A percentile compares a stretch with the other conserved stretches of the same genome.
These are phyloP conservation scores for Bombus haemorrhoidalis DNA, from an alignment of 1,140 invertebrate genomes.

Conservation along the genomic window DNA sequence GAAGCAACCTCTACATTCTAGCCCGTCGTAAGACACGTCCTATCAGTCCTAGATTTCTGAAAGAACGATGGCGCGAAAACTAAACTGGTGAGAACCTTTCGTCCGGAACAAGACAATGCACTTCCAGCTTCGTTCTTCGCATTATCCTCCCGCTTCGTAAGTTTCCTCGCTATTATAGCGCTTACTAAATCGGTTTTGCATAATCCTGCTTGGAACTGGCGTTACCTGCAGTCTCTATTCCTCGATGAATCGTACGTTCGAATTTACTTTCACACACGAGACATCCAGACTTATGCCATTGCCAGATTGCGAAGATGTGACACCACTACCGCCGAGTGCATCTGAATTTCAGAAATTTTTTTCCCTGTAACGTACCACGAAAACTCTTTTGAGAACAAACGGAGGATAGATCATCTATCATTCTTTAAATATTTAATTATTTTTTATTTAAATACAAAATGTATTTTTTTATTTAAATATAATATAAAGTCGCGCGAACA, in stretches of 20 bases:
- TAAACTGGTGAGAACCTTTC: constrained; percentile 50
- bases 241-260: constrained; percentile 53
- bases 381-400: too few species aligned
- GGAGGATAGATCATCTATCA: too few species aligned
- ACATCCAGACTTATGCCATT: background rate
- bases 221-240: constrained; percentile 22
- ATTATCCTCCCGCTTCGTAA: constrained; percentile 60
- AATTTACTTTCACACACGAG: constrained; percentile 52
- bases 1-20: constrained; percentile 6
- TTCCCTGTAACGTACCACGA: background rate
- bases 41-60: constrained; percentile 29
- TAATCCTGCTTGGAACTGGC: constrained; percentile 61
- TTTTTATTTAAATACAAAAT: too few species aligned
- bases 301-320: background rate
- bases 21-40: background rate
- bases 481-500: too few species aligned
- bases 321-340: background rate
- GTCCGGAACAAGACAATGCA: constrained; percentile 68
- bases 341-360: background rate
- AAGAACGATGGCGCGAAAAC: constrained; percentile 55
- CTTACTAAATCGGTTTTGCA: constrained; percentile 69
- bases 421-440: too few species aligned
- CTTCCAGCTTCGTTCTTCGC: constrained; percentile 55
- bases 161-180: constrained; percentile 62
- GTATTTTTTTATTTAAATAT: too few species aligned